These are phyloP conservation scores for Lepidurus arcticus DNA, from an alignment of 1,140 invertebrate species.

Conservation along the genomic window DNA sequence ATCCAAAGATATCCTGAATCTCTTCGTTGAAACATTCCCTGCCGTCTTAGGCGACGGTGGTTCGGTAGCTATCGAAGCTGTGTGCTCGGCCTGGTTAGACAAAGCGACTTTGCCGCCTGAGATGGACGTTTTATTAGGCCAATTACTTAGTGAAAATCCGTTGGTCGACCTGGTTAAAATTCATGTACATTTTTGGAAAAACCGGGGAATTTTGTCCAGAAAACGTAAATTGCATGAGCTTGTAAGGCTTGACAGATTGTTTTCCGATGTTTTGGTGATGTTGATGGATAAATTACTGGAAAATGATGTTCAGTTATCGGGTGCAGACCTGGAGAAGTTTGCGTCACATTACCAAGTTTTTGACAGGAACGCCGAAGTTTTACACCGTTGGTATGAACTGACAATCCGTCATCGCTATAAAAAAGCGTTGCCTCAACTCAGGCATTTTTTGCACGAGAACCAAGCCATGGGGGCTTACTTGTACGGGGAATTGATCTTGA, in stretches of 20 bases:
- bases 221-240: conserved; percentile 16
- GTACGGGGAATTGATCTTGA: conserved; percentile 42
- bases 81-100: not conserved
- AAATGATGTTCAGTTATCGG: conserved; percentile 38
- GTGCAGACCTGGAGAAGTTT: conserved; percentile 37
- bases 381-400: conserved; percentile 47
- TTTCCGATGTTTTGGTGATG: conserved; percentile 32
- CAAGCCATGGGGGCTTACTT: conserved; percentile 43
- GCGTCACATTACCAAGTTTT: conserved; percentile 34
- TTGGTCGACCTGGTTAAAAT: not conserved
- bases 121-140: not conserved
- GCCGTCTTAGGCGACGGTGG: not conserved
- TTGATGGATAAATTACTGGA: conserved; percentile 35
- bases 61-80: not conserved
- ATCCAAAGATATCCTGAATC: conserved; percentile 41
- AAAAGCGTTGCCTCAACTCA: conserved; percentile 39
- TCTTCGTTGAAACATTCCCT: conserved; percentile 37
- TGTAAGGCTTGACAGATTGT: conserved; percentile 20
- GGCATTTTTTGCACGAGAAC: conserved; percentile 41
- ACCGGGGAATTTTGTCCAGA: not conserved
- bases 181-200: conserved; percentile 4
- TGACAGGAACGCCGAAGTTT: conserved; percentile 42
- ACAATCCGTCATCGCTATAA: conserved; percentile 43
- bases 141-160: not conserved
- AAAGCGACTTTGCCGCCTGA: not conserved